Evolutionary conservation across 2,113 vertebrate genomes (phyloP).

Genomic region (Callocephalon fimbriatum): DNA sequence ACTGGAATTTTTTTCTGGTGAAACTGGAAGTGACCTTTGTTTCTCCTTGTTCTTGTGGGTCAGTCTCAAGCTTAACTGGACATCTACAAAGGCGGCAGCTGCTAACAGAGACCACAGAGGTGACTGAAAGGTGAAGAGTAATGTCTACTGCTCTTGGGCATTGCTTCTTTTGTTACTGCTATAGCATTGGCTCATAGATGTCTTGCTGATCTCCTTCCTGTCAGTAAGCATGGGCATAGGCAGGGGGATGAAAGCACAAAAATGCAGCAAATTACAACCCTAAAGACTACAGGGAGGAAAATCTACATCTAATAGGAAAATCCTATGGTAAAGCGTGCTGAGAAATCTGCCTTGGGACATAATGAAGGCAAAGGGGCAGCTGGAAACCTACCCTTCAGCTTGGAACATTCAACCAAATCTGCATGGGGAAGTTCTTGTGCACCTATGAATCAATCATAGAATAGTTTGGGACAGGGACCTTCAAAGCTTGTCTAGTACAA

Average conservation of each 20-base stretch:
- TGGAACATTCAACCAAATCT: background rate
- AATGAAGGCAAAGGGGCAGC: background rate
- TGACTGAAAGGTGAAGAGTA: slow-evolving; percentile 9
- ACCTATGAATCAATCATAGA: background rate
- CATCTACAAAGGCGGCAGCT: slow-evolving; percentile 25
- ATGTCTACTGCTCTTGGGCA: background rate
- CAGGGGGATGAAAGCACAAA: background rate
- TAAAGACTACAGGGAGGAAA: background rate
- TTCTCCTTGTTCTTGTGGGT: slow-evolving; percentile 29
- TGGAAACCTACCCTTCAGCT: background rate
- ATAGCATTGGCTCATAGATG: accelerated
- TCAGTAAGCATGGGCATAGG: background rate
- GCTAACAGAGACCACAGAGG: slow-evolving; percentile 11
- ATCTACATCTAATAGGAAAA: background rate
- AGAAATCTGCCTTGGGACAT: background rate
- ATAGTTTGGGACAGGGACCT: background rate
- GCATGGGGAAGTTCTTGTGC: background rate
- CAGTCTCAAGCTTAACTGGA: slow-evolving; percentile 18
- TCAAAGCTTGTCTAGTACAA: background rate
- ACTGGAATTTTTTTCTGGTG: slow-evolving; percentile 50
- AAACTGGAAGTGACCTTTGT: slow-evolving; percentile 51
- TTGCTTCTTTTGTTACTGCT: background rate
- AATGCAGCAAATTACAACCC: background rate
- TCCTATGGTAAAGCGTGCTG: background rate
- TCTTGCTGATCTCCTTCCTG: background rate